Conservation (phyloP, 1,140 invertebrate genomes). For the Platyscapa corneri region DNA sequence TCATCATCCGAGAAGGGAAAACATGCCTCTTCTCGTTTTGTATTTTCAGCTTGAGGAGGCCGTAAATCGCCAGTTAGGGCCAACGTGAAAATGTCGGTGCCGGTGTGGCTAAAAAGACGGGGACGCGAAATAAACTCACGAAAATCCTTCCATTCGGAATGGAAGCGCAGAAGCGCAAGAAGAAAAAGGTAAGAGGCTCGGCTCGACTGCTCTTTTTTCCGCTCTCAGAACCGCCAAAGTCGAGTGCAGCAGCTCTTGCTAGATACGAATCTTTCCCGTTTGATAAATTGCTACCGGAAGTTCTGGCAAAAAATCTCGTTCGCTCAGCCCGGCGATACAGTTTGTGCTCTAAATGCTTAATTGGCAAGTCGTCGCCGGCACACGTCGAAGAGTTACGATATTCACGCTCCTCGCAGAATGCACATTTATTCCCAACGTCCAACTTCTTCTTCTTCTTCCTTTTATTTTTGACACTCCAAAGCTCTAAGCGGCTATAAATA, state of each 20-base stretch:
- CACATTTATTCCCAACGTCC: slow-evolving; percentile 6
- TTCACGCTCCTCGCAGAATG: slow-evolving; percentile 19
- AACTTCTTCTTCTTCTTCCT: background rate
- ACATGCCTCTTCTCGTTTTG: background rate
- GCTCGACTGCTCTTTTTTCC: background rate
- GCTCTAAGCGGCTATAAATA: background rate
- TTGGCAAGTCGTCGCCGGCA: slow-evolving; percentile 57
- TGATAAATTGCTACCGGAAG: slow-evolving; percentile 74
- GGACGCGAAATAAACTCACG: background rate
- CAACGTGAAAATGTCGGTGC: too few relatives aligned
- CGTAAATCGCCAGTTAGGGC: background rate
- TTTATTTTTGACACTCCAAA: slow-evolving; percentile 23
- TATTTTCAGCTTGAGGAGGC: too few relatives aligned
- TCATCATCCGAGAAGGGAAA: background rate
- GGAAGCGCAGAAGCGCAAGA: background rate
- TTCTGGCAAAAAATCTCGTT: slow-evolving; percentile 66
- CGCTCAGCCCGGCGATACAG: background rate
- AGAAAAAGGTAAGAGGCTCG: background rate
- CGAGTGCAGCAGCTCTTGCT: slow-evolving; percentile 61
- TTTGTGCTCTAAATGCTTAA: slow-evolving; percentile 70
- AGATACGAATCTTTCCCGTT: slow-evolving; percentile 71
- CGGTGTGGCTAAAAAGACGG: too few relatives aligned
- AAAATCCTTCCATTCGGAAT: background rate
- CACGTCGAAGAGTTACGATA: slow-evolving; percentile 35
- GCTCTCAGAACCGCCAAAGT: background rate